These are phyloP conservation scores for Dolomedes plantarius DNA, from an alignment of 2,888 invertebrate species.

Conservation along the genomic window DNA sequence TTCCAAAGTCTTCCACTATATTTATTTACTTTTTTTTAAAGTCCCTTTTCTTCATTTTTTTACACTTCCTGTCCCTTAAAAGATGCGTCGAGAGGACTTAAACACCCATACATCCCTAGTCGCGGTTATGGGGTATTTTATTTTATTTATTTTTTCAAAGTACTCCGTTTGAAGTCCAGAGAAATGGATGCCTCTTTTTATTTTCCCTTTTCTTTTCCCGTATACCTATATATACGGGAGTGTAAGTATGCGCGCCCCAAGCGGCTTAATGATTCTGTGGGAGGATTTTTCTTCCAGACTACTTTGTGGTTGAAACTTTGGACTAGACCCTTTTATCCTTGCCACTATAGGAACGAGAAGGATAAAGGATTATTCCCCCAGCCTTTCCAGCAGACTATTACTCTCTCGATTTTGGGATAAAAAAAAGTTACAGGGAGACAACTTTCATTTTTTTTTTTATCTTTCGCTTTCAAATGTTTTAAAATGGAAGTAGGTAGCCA, in stretches of 20 bases:
- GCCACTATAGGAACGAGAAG: conserved; percentile 46
- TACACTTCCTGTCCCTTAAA: conserved; percentile 56
- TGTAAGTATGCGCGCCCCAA: conserved; percentile 32
- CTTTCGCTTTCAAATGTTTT: not conserved
- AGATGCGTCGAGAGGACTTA: conserved; percentile 68
- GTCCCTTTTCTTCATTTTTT: conserved; percentile 51
- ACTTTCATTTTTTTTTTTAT: not conserved
- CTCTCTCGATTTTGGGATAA: conserved; percentile 19
- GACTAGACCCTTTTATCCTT: conserved; percentile 64
- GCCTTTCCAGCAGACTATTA: conserved; percentile 49
- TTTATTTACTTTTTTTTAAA: conserved; percentile 65
- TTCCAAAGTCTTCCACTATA: conserved; percentile 53
- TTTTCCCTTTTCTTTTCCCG: not conserved
- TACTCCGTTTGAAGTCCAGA: conserved; percentile 48
- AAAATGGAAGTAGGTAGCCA: not conserved
- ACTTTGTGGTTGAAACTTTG: conserved; percentile 57
- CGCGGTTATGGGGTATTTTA: not conserved
- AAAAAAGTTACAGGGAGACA: not conserved
- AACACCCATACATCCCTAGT: conserved; percentile 64
- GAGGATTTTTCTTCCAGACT: conserved; percentile 63
- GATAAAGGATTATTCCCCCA: conserved; percentile 66
- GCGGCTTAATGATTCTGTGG: conserved; percentile 66
- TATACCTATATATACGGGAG: conserved; percentile 6
- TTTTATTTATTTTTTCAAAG: conserved; percentile 28
- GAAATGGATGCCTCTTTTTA: conserved; percentile 66